phyloP scores from a whole-genome alignment of 2,113 vertebrate species.

The Amblyornis subalaris region DNA sequence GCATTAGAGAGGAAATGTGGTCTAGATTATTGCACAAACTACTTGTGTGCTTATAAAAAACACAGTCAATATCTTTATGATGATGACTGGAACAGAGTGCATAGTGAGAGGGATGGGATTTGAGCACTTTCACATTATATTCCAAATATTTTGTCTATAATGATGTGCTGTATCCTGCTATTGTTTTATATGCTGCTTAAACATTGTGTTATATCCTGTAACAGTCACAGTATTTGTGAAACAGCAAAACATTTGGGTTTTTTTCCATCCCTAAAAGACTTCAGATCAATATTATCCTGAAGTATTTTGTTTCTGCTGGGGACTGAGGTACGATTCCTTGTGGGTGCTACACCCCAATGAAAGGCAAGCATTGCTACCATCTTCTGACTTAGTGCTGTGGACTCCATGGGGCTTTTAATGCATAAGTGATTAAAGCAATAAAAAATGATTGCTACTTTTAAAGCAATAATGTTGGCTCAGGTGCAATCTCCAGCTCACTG shows the following conservation, averaged over 20 bases:
- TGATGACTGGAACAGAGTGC: constrained; percentile 31
- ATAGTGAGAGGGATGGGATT: neutral
- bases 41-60: constrained; percentile 8
- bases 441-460: constrained; percentile 16
- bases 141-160: constrained; percentile 35
- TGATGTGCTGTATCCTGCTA: constrained; percentile 61
- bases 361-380: neutral
- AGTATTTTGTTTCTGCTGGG: neutral
- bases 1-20: neutral
- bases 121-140: constrained; percentile 1
- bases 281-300: neutral
- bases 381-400: neutral
- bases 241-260: neutral
- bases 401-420: neutral
- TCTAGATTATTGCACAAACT: neutral
- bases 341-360: neutral
- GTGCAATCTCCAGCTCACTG: neutral
- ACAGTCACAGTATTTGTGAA: neutral
- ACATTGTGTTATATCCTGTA: constrained; percentile 41
- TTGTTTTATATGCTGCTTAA: constrained; percentile 38
- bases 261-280: neutral
- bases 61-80: constrained; percentile 2
- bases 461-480: neutral
- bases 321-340: neutral
- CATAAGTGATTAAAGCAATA: constrained; percentile 4